phyloP scores from a whole-genome alignment of 2,888 invertebrate species.

The Drosophila fungiperda region DNA sequence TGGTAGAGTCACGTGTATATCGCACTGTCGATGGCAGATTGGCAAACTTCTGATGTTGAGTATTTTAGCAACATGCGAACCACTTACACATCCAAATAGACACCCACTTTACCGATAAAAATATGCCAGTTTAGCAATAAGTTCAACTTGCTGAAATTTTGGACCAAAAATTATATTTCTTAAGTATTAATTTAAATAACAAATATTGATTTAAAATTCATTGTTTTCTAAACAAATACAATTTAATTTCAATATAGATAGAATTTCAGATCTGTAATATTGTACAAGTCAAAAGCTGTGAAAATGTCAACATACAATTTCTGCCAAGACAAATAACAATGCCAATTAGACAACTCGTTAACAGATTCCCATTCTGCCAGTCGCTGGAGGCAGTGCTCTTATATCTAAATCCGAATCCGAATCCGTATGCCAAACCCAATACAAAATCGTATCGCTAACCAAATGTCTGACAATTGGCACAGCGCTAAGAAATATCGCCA shows the following conservation, averaged over 20 bases:
- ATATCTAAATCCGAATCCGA: slow-evolving; percentile 30
- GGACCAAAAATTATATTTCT: neutral
- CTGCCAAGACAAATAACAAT: slow-evolving; percentile 35
- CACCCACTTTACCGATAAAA: slow-evolving; percentile 4
- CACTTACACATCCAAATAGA: slow-evolving; percentile 23
- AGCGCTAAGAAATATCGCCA: slow-evolving; percentile 53
- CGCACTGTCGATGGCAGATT: slow-evolving; percentile 59
- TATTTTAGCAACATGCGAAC: slow-evolving; percentile 35
- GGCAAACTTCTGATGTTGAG: slow-evolving; percentile 26
- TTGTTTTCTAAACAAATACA: neutral
- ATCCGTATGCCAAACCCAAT: slow-evolving; percentile 22
- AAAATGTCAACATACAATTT: slow-evolving; percentile 16
- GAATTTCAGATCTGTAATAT: neutral
- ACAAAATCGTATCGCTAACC: slow-evolving; percentile 34
- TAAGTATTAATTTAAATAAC: neutral
- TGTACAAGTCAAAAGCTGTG: neutral
- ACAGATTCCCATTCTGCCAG: slow-evolving; percentile 33
- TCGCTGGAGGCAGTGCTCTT: neutral
- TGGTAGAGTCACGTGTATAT: slow-evolving; percentile 48
- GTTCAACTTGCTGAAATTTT: neutral
- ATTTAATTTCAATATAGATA: neutral
- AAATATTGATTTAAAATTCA: neutral
- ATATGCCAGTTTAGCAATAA: neutral
- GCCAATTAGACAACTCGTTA: slow-evolving; percentile 61
- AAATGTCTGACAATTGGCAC: slow-evolving; percentile 26